A percentile compares a stretch with the other conserved stretches of the same genome.
Evolutionary conservation across 2,113 vertebrate species (phyloP).

Genomic region (Phylloscopus whistleri): DNA sequence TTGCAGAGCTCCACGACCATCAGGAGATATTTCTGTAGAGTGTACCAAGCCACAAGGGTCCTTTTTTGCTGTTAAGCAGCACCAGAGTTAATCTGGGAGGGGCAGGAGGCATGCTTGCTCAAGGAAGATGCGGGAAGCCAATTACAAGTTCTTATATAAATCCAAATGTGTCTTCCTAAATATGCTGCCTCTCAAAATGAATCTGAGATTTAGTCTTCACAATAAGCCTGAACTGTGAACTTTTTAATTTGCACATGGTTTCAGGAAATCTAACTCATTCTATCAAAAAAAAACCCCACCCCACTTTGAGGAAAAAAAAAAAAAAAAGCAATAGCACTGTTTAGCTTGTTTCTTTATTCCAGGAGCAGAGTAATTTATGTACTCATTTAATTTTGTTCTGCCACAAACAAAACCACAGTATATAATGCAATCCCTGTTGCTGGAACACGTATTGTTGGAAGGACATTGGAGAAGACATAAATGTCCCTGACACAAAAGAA

Average conservation of each 20-base stretch:
- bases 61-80: background rate
- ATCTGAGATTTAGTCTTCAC: slow-evolving; percentile 42
- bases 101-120: background rate
- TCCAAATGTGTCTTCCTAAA: slow-evolving; percentile 43
- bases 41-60: background rate
- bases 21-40: background rate
- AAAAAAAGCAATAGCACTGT: background rate
- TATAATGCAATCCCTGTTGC: slow-evolving; percentile 44
- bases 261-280: slow-evolving; percentile 40
- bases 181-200: background rate
- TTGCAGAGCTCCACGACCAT: background rate
- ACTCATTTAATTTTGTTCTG: slow-evolving; percentile 63
- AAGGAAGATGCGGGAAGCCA: slow-evolving; percentile 21
- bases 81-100: background rate
- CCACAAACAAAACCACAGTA: slow-evolving; percentile 68
- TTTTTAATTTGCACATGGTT: slow-evolving; percentile 59
- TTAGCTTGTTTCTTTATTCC: slow-evolving; percentile 52
- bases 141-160: slow-evolving; percentile 33
- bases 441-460: slow-evolving; percentile 43
- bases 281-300: background rate
- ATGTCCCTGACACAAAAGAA: slow-evolving; percentile 57
- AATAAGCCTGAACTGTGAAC: slow-evolving; percentile 55
- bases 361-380: slow-evolving; percentile 61
- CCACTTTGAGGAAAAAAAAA: background rate
- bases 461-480: slow-evolving; percentile 46